Conservation (phyloP, 92 coral and sea anemone species). For the Phenganax subtilis region DNA sequence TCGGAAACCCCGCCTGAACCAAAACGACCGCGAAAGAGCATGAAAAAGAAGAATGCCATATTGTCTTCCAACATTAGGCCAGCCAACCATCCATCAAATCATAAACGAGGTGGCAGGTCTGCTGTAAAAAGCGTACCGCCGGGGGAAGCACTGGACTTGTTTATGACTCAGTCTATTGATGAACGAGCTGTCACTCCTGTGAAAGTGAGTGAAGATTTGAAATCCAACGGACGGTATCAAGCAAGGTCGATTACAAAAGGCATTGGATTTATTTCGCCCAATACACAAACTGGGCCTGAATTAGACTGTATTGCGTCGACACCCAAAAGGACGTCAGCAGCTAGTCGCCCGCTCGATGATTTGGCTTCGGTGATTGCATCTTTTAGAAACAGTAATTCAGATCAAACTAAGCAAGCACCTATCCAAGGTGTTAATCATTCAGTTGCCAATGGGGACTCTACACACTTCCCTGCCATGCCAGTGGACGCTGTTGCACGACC, state of each 20-base stretch:
- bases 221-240: background rate
- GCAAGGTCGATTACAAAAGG: conserved; percentile 36
- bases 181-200: conserved; percentile 24
- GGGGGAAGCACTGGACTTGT: background rate
- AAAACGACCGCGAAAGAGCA: conserved; percentile 29
- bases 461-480: background rate
- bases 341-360: conserved; percentile 20
- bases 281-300: background rate
- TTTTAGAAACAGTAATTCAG: background rate
- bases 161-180: background rate
- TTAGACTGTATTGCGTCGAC: too few species aligned
- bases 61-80: background rate
- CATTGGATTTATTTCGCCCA: conserved; percentile 22
- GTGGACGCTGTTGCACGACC: background rate
- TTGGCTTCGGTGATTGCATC: conserved; percentile 30
- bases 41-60: conserved; percentile 10
- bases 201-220: background rate
- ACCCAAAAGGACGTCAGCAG: background rate
- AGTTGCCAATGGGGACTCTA: background rate
- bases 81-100: background rate
- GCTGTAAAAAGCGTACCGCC: background rate
- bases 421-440: background rate
- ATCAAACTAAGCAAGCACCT: conserved; percentile 10
- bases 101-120: background rate
- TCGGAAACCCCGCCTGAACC: background rate